Base-by-base conservation (phyloP, 2,113 vertebrate species). In the Erythrolamprus reginae region DNA sequence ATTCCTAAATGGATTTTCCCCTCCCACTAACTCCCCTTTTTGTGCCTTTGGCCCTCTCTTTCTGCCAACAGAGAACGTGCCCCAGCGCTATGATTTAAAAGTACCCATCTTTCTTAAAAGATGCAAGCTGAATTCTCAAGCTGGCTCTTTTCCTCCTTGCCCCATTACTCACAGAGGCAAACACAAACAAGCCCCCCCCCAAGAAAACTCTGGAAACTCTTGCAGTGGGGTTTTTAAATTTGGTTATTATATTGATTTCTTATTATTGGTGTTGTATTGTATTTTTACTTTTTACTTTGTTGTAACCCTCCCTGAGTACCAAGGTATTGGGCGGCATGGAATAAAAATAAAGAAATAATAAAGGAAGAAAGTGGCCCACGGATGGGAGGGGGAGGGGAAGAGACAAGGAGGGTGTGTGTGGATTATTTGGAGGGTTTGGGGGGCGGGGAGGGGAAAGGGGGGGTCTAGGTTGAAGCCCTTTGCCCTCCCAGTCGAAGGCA, bases 1-100 rank as follows among this genome's bases (percentile, higher is more conserved):
- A 91, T 95, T 89, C 93, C 94, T 94, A 94, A 91, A 88, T 92
- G 89, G 88, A 5, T 84, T 28, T 13, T 84, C 19, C 33, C 0
- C 24, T 47, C 12, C 12, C 28, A 42, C 2, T 5, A 1, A 19
- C 5, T 23, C 45, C 17, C 17, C 9, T 1, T 33, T 2, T 12
- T 24, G 26, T 42, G 12, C 33, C 24, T 5, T 13, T 42, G 28
- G 45, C n/a, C n/a, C 24, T 17, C 17, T 26, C 5, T n/a, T 50
- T 26, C 55, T 50, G 28, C 83, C 47, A 26, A 24, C 17, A 15
- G 52, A 33, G 38, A 47, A 48, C 17, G 56, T 33, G 15, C 28
- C 10, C 10, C 33, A 65, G 2, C 2, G 28, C 28, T 65, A 65
- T 5, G 28, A 65, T 24, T 48, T 4, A 23, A n/a, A 84, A 56